These are phyloP conservation scores for Mormyrus iriodes DNA, from an alignment of 2,113 vertebrate genomes.

Conservation along the genomic window DNA sequence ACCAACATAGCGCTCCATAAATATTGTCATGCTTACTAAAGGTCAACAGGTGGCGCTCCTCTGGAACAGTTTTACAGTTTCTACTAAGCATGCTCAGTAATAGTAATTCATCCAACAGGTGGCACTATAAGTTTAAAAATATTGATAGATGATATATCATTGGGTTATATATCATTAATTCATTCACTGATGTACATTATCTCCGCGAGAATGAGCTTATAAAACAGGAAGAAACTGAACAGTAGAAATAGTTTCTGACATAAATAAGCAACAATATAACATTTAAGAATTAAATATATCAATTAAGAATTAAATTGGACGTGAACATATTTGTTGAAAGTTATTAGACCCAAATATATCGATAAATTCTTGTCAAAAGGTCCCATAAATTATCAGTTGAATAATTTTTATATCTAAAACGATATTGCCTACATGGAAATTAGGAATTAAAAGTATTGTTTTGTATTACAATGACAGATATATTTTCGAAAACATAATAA, in stretches of 20 bases:
- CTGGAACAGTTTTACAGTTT: neutral
- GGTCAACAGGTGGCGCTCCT: slow-evolving; percentile 19
- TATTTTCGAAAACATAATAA: neutral
- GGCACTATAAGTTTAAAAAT: slow-evolving; percentile 53
- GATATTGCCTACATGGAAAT: neutral
- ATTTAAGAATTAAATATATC: neutral
- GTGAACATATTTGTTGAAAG: neutral
- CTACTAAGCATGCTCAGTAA: neutral
- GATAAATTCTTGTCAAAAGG: neutral
- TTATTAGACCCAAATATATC: neutral
- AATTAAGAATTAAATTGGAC: neutral
- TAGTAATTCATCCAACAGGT: slow-evolving; percentile 62
- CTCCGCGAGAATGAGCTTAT: neutral
- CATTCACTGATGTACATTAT: neutral
- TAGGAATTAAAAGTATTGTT: neutral
- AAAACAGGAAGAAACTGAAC: neutral
- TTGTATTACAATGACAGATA: neutral
- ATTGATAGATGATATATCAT: neutral
- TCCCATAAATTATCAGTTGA: neutral
- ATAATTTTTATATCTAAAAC: neutral
- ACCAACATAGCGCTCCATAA: neutral
- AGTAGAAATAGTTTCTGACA: neutral
- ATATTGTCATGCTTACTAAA: neutral
- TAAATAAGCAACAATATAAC: neutral
- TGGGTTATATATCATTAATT: neutral